Conservation (phyloP, 37 sponge, comb jelly and placozoan genomes). For the Chondrosia reniformis region DNA sequence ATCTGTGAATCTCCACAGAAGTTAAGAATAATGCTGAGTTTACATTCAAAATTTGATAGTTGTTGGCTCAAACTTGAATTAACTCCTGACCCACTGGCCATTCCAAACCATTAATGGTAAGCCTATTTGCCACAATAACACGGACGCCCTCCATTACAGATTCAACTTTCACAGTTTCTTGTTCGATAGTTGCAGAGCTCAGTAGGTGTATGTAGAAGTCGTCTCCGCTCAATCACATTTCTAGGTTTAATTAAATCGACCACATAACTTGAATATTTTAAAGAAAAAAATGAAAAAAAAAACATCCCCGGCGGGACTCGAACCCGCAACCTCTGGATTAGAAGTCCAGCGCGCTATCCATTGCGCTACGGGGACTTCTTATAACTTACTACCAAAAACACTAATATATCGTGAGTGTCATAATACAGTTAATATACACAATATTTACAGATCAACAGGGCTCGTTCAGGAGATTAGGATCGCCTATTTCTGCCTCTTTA, state of each 20-base stretch:
- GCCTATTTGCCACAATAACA: conserved; percentile 74
- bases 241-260: conserved; percentile 96
- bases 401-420: neutral
- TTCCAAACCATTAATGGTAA: conserved; percentile 62
- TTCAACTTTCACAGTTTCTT: conserved; percentile 56
- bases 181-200: conserved; percentile 76
- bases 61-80: conserved; percentile 69
- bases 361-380: conserved; percentile 87
- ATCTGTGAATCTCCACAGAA: no score
- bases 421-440: neutral
- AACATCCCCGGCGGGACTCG: conserved; percentile 92
- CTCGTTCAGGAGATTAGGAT: neutral
- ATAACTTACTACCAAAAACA: neutral
- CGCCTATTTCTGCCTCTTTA: neutral
- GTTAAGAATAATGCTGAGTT: no score
- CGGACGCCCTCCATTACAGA: conserved; percentile 71
- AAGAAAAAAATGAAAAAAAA: conserved; percentile 10
- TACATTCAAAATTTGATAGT: no score
- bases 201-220: conserved; percentile 81
- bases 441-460: neutral
- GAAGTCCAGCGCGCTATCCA: conserved; percentile 96
- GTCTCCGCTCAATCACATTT: conserved; percentile 74
- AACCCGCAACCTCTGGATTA: conserved; percentile 97
- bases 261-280: no score
- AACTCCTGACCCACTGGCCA: conserved; percentile 91